Evolutionary conservation across 30 jellyfish, hydroid and myxozoan species (phyloP), one percentile per base, ranked within the genome.

Genomic region (Cassiopea xamachana): DNA sequence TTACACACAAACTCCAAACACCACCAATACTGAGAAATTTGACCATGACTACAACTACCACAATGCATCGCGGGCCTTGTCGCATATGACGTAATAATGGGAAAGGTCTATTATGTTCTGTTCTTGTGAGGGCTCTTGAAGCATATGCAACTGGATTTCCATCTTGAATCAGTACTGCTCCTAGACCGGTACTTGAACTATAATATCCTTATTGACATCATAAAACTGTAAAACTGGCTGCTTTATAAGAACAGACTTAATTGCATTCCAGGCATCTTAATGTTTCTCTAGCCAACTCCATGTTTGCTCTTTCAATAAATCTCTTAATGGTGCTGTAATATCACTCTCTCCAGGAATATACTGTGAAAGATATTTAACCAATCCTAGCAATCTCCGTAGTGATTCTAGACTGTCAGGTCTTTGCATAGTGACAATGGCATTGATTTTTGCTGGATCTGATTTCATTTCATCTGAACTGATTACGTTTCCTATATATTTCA

Each of bases 131-230:
- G 83, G 72, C 84, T 80, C 96, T 61, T 68, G 92, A 79, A 18
- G 96, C 96, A 69, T 73, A 78, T 16, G 78, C 92, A 75, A 88
- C 12, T 87, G 89, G 87, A 46, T 80, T 68, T 88, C 96, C 93
- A 9, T 88, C 87, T 55, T 88, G 96, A 60, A 69, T 49, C 50
- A 88, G 79, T 7, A 79, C 77, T 61, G 80, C 96, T 14, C 93
- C 78, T 55, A 88, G 47, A 8, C 93, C 88, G 48, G 85, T 88
- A 16, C 75, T 68, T 78, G 67, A 18, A 59, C 87, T 14, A 60
- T 73, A 12, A 85, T 88, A 46, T 49, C 83, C 50, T 81, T 80
- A 39, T 69, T 67, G 86, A 58, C 77, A 60, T 89, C 88, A 75
- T 79, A 89, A 55, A 55, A 10, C 17, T 80, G 81, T 55, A 81